Evolutionary conservation across 2,797 vertebrate genomes (phyloP).

Genomic region (Emys orbicularis): DNA sequence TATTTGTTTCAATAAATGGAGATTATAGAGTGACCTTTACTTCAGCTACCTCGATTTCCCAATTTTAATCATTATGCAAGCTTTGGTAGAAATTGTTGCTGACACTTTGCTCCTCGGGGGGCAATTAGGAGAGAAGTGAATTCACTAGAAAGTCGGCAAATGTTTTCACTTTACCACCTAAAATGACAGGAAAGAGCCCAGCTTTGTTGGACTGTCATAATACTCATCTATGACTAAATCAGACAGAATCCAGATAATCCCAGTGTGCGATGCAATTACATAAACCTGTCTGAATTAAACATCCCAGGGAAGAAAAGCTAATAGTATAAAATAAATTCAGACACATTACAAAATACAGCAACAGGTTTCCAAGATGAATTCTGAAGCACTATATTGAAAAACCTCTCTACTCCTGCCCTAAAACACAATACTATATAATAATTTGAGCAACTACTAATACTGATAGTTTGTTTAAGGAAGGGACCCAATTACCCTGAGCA

Average conservation of each 20-base stretch:
- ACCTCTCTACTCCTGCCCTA: neutral
- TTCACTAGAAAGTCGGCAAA: slow-evolving; percentile 85
- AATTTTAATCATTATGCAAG: slow-evolving; percentile 93
- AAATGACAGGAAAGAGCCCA: slow-evolving; percentile 78
- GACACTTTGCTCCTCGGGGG: slow-evolving; percentile 86
- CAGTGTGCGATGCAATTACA: neutral
- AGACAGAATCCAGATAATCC: slow-evolving; percentile 16
- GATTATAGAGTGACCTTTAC: slow-evolving; percentile 93
- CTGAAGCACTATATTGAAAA: neutral
- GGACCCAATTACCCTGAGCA: neutral
- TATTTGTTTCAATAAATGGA: slow-evolving; percentile 91
- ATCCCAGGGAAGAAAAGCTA: neutral
- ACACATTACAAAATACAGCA: neutral
- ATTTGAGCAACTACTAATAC: neutral
- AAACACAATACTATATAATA: neutral
- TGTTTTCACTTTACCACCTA: slow-evolving; percentile 75
- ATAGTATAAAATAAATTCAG: neutral
- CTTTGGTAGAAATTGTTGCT: slow-evolving; percentile 83
- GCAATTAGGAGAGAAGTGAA: slow-evolving; percentile 87
- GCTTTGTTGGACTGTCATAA: slow-evolving; percentile 48
- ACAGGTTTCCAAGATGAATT: neutral
- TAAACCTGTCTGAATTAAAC: slow-evolving; percentile 45
- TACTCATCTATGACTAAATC: neutral
- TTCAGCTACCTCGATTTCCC: slow-evolving; percentile 85
- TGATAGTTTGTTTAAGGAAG: neutral